Evolutionary conservation across 2,113 vertebrate genomes (phyloP).

Genomic region (Hyperoodon ampullatus): DNA sequence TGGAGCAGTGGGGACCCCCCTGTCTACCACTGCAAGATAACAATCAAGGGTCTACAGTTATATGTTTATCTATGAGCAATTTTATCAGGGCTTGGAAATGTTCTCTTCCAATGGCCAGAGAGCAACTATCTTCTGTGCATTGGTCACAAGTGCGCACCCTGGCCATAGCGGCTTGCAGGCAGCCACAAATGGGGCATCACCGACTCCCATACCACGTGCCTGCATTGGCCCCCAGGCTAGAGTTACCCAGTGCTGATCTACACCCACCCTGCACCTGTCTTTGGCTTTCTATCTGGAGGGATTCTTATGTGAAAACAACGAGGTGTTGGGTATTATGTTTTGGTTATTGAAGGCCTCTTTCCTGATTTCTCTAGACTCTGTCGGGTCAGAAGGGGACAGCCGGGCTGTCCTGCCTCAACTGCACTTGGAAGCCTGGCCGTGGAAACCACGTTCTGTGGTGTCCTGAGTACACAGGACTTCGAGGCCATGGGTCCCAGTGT

Average conservation of each 20-base stretch:
- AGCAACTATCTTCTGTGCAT: neutral
- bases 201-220: fast-evolving
- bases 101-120: fast-evolving
- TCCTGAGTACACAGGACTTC: neutral
- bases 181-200: fast-evolving
- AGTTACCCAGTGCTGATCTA: fast-evolving
- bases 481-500: neutral
- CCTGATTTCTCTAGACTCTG: neutral
- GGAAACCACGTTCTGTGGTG: fast-evolving
- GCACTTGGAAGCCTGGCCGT: fast-evolving
- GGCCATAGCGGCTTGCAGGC: fast-evolving
- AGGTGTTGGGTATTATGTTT: neutral
- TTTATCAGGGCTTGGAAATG: neutral
- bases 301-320: neutral
- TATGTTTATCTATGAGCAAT: no score
- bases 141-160: fast-evolving
- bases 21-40: no score
- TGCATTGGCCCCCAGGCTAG: neutral
- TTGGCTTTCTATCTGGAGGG: neutral
- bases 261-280: neutral
- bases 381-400: fast-evolving
- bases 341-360: neutral
- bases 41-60: fast-evolving
- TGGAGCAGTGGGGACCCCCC: neutral
- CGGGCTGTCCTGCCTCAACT: fast-evolving